Conservation (phyloP, 1,140 invertebrate genomes). For the Brachionus paranguensis region DNA sequence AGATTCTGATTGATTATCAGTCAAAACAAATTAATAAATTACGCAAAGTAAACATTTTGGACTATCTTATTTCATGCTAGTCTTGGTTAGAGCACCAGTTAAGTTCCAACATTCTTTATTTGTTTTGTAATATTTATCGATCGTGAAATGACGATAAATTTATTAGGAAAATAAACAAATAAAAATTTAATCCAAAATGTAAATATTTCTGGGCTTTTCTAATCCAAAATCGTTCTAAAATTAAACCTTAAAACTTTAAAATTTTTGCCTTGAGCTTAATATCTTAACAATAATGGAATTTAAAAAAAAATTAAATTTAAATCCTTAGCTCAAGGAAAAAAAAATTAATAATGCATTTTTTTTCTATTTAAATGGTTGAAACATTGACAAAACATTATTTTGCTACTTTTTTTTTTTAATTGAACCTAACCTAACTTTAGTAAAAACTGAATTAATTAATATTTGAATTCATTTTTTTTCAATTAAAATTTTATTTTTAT, state of each 20-base stretch:
- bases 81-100: background rate
- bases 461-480: too few relatives aligned
- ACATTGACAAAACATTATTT: too few relatives aligned
- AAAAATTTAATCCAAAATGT: background rate
- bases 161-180: background rate
- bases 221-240: background rate
- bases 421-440: too few relatives aligned
- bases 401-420: too few relatives aligned
- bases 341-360: too few relatives aligned
- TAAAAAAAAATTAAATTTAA: background rate
- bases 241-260: background rate
- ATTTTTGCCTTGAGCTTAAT: background rate
- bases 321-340: background rate
- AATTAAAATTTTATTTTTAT: too few relatives aligned
- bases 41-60: conserved; percentile 2
- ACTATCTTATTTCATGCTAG: background rate
- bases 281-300: background rate
- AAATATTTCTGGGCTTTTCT: background rate
- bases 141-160: background rate
- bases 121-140: background rate
- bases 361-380: too few relatives aligned
- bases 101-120: background rate
- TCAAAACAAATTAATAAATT: conserved; percentile 4
- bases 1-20: background rate
- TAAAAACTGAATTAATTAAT: too few relatives aligned